Evolutionary conservation across 2,113 vertebrate genomes (phyloP), one percentile per base, ranked within the genome.

Genomic region (Pelobates fuscus): DNA sequence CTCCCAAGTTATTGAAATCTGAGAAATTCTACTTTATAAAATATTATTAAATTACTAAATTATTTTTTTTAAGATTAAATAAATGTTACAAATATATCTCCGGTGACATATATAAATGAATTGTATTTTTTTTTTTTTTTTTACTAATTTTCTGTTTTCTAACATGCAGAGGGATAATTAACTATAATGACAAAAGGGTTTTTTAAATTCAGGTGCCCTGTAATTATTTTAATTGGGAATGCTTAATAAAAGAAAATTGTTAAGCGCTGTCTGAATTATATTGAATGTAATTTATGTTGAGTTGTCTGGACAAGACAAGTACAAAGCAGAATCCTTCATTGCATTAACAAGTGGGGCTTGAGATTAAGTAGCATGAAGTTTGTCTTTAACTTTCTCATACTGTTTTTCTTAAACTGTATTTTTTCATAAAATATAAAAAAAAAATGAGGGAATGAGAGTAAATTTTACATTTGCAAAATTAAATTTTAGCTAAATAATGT

Each of bases 211-310:
- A 60, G 73, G 73, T 76, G 73, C 64, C 55, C 73, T 61, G 64
- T 76, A 76, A 76, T 76, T 67, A 76, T 76, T 76, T 76, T 67
- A 76, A 76, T 76, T 76, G 55, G 64, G 14, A 68, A 70, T n/a
- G 17, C 55, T 67, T 76, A 76, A 67, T 67, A 67, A 60, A 76
- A 24, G 64, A 32, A 67, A 67, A 41, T 75, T 73, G 60, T 65
- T 73, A 57, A 54, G 61, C 63, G 61, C 37, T 71, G 57, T 71
- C 25, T 61, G 64, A 67, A 59, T 67, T 6, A 66, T 59, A 75
- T 43, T 75, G 72, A 49, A 75, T 76, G 21, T 57, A 67, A 76
- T 76, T 76, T 76, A 67, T 76, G 64, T 57, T 60, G 73, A 67
- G 64, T 68, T 30, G 54, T 76, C 37, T 61, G 73, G 10, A 67